Evolutionary conservation across 2,888 invertebrate genomes (phyloP), one percentile per base, ranked within the genome.

Genomic region (Cremastinae sp.): DNA sequence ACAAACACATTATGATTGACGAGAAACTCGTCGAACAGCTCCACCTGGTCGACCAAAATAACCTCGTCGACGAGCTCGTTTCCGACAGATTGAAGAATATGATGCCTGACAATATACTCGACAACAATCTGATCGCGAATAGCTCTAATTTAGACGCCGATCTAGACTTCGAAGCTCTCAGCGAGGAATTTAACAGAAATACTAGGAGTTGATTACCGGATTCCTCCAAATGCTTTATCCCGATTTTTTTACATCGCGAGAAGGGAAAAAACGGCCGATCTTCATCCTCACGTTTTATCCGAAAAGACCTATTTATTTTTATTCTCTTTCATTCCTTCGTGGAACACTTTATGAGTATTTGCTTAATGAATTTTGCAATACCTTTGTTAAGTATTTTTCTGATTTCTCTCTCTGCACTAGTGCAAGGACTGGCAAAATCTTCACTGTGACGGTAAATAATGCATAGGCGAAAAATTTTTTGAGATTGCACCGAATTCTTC

Each of bases 101-200:
- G 2, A 86, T 88, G 82, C 86, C 87, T 0, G 87, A 88, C 66
- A 87, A 84, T 80, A 85, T 88, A 56, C 80, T 88, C 36, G 88
- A 87, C 20, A 84, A 82, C 34, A 87, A 85, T 83, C 82, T 88
- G 56, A 84, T 88, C 71, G 69, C 84, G 9, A 85, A 83, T 71
- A 84, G 84, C 78, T 75, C 85, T 1, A 86, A 85, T 79, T 80
- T 86, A 64, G 87, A 87, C 38, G 79, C 88, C 0, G 88, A 89
- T 51, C 81, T 89, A 9, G 89, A 88, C 80, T 90, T 90, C 74
- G 88, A 87, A 41, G 88, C 86, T 45, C 80, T 90, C 16, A 88
- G 86, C 59, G 87, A 89, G 66, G 89, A 90, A 79, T 90, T 90
- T 61, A 88, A 86, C 72, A 82, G 87, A 72, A 88, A 86, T 77